These are phyloP conservation scores for Lutjanus erythropterus DNA, from an alignment of 2,113 vertebrate genomes.

Conservation along the genomic window DNA sequence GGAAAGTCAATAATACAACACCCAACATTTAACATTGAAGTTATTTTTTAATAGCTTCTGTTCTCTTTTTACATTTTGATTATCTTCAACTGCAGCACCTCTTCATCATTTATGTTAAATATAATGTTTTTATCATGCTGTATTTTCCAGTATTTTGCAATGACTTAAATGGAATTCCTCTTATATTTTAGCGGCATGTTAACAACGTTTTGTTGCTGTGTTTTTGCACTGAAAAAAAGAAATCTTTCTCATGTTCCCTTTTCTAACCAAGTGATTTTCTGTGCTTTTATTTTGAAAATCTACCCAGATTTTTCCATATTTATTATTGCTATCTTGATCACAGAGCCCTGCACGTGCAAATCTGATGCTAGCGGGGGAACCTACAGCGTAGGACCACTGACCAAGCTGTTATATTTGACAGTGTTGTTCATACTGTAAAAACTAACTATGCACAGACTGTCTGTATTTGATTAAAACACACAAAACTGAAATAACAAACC, in stretches of 20 bases:
- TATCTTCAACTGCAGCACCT: neutral
- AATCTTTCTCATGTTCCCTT: neutral
- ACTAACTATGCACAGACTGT: too few relatives aligned
- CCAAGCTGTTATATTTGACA: too few relatives aligned
- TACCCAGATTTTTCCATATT: too few relatives aligned
- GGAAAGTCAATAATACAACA: neutral
- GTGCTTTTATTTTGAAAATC: too few relatives aligned
- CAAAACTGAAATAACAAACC: neutral
- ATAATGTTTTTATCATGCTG: neutral
- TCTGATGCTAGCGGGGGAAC: too few relatives aligned
- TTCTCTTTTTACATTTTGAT: neutral
- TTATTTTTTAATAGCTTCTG: neutral
- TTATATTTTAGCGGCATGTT: neutral
- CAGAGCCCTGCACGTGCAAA: too few relatives aligned
- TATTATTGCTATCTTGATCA: too few relatives aligned
- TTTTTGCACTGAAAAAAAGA: neutral
- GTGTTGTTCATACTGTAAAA: too few relatives aligned
- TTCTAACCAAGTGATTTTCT: too few relatives aligned
- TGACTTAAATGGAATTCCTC: neutral
- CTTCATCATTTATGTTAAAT: neutral
- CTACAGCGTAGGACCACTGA: too few relatives aligned
- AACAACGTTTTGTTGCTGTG: neutral
- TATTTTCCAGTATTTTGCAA: neutral
- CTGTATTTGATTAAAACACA: neutral
- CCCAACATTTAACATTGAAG: neutral